Percentiles rank a stretch among this genome's conserved stretches.
Evolutionary conservation across 1,140 invertebrate species (phyloP).

Genomic region (Drosophila serrata): DNA sequence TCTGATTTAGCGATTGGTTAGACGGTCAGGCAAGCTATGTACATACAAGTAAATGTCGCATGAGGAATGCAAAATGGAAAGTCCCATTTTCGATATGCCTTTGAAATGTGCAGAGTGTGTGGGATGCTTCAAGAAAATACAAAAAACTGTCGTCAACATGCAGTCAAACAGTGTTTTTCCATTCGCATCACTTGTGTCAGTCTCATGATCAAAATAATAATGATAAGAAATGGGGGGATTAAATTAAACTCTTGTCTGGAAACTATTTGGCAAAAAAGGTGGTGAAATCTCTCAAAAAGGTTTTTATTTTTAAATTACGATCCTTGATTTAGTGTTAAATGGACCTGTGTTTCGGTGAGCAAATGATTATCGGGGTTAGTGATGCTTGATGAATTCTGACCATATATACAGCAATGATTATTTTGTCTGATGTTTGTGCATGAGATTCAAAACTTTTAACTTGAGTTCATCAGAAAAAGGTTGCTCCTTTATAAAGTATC

Average conservation of each 20-base stretch:
- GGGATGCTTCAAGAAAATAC: constrained; percentile 13
- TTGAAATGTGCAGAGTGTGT: constrained; percentile 5
- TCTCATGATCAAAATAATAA: constrained; percentile 35
- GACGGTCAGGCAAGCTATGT: constrained; percentile 68
- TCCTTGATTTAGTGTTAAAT: constrained; percentile 52
- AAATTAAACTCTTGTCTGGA: constrained; percentile 40
- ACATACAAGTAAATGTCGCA: constrained; percentile 56
- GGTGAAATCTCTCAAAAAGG: constrained; percentile 79
- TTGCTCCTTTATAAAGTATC: constrained; percentile 8
- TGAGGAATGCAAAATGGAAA: constrained; percentile 30
- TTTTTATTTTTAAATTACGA: constrained; percentile 28
- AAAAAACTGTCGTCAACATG: constrained; percentile 26
- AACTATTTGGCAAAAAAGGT: constrained; percentile 65
- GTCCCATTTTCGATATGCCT: neutral
- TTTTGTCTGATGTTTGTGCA: constrained; percentile 29
- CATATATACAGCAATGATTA: constrained; percentile 59
- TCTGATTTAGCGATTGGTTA: constrained; percentile 36
- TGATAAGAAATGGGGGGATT: constrained; percentile 41
- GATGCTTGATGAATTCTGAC: constrained; percentile 32
- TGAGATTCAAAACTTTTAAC: constrained; percentile 21
- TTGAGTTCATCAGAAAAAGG: constrained; percentile 14
- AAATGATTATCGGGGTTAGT: constrained; percentile 28
- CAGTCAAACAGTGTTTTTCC: constrained; percentile 26
- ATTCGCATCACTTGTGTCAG: constrained; percentile 22
- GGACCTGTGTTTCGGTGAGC: constrained; percentile 34